phyloP scores from a whole-genome alignment of 1,140 invertebrate species.

The Latrodectus geometricus region DNA sequence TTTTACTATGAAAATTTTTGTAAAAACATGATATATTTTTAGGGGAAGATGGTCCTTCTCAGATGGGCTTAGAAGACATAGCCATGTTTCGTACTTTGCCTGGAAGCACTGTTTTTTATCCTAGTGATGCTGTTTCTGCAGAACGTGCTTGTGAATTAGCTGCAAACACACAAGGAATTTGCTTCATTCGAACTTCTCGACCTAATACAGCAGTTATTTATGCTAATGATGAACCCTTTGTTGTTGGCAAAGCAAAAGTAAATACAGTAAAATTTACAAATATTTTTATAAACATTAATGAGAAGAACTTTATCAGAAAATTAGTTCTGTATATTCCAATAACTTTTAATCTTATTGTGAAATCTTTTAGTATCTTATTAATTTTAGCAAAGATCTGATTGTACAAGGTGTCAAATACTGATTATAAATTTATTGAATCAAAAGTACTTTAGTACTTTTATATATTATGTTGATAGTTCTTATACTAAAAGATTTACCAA shows the following conservation, averaged over 20 bases:
- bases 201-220: slow-evolving; percentile 92
- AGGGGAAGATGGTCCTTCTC: slow-evolving; percentile 98
- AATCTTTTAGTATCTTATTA: too few relatives aligned
- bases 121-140: slow-evolving; percentile 92
- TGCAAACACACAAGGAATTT: slow-evolving; percentile 94
- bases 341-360: too few relatives aligned
- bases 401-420: too few relatives aligned
- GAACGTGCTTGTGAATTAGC: slow-evolving; percentile 95
- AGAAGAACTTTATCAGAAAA: too few relatives aligned
- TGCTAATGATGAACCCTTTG: slow-evolving; percentile 85
- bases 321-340: too few relatives aligned
- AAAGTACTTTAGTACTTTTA: too few relatives aligned
- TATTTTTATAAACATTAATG: too few relatives aligned
- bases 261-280: neutral
- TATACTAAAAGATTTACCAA: too few relatives aligned
- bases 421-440: too few relatives aligned
- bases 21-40: slow-evolving; percentile 13
- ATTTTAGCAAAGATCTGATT: too few relatives aligned
- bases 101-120: slow-evolving; percentile 95
- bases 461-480: too few relatives aligned
- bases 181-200: slow-evolving; percentile 94
- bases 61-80: slow-evolving; percentile 99
- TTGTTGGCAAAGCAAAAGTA: slow-evolving; percentile 75
- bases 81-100: slow-evolving; percentile 95
- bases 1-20: neutral